phyloP scores from a whole-genome alignment of 2,113 vertebrate genomes.

The Passer montanus region DNA sequence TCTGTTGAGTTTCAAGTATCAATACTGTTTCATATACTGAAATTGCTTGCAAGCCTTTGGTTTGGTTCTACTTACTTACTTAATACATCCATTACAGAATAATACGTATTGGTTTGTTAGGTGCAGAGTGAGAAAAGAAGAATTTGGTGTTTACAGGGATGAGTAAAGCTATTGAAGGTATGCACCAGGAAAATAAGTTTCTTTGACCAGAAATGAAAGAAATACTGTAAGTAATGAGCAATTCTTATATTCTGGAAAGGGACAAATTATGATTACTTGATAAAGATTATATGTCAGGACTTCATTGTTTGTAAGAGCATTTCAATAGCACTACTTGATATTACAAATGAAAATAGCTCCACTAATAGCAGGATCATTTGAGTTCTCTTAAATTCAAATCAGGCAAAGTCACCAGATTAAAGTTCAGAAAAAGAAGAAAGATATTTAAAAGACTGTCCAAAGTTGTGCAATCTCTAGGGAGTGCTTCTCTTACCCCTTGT shows the following conservation, averaged over 20 bases:
- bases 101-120: neutral
- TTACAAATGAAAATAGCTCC: neutral
- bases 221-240: neutral
- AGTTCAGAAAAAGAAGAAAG: neutral
- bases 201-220: neutral
- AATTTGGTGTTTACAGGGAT: neutral
- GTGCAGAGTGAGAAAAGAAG: neutral
- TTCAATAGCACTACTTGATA: neutral
- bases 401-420: neutral
- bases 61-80: neutral
- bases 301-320: neutral
- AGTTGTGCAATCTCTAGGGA: neutral
- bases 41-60: neutral
- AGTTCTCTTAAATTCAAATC: neutral
- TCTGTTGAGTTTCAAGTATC: neutral
- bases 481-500: neutral
- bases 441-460: neutral
- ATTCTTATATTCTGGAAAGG: neutral
- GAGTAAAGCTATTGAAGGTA: neutral
- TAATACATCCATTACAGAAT: neutral
- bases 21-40: neutral
- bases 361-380: neutral
- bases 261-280: neutral
- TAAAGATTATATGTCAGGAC: neutral
- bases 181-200: neutral